Base-by-base conservation (phyloP, 2,113 vertebrate genomes). In the Rhinolophus ferrumequinum region DNA sequence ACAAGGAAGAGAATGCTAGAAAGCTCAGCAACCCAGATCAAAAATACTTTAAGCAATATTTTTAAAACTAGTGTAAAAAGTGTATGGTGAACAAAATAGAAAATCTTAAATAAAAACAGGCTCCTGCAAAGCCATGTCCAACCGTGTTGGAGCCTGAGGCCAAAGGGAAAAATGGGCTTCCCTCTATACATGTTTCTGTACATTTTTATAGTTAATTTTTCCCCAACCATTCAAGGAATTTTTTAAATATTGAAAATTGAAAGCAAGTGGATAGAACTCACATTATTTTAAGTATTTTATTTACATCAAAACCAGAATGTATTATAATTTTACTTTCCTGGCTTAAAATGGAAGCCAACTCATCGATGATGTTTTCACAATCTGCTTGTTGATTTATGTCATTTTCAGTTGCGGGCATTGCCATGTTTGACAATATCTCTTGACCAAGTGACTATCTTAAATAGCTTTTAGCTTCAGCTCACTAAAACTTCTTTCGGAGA, bases 201-300 rank as follows among this genome's bases (percentile, higher is more conserved):
- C 11, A 58, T 60, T 67, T 85, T 60, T 56, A 86, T 76, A 24
- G 33, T 62, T 89, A 50, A 33, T 41, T 50, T 92, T 33, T 14
- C 41, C 52, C 26, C 30, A 38, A 84, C 77, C 13, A 64, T 35
- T 62, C 77, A 84, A 66, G 33, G 16, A 44, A 4, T 22, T 90
- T 86, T 54, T 54, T 44, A 89, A 69, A 83, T 35, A 60, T 60
- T 67, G 44, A 94, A 90, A 64, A 84, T 69, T 84, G 2, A 64
- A 88, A 89, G 21, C 69, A 70, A 60, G 5, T 79, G 2, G 16
- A 35, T 94, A 73, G 41, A 97, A 70, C 35, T 88, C 35, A 66
- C 16, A 66, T 28, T 86, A 70, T 88, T 79, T 92, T 88, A 88
- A 88, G 70, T 73, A 50, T 56, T 64, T 75, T 87, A 56, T 86